Evolutionary conservation across 2,113 vertebrate genomes (phyloP), one percentile per base, ranked within the genome.

Genomic region (Pionites leucogaster): DNA sequence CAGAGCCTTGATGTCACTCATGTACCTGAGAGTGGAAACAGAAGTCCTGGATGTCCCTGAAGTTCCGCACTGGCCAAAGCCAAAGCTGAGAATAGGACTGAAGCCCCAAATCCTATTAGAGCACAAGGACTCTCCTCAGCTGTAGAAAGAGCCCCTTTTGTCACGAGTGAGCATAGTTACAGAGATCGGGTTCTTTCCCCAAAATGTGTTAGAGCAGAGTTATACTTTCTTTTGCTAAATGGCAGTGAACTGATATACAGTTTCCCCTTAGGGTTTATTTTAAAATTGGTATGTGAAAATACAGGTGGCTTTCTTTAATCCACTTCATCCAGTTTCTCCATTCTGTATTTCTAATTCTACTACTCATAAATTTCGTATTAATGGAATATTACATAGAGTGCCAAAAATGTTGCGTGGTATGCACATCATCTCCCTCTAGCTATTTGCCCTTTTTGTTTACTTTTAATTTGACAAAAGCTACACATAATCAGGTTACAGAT

Each of bases 1-100:
- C 82, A 90, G 60, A 75, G 87, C 65, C 39, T 68, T 84, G 78
- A 90, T 79, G 95, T 94, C 93, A 94, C 65, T 84, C 69, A 2
- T 20, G 50, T 59, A 87, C 74, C 78, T 75, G 49, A 90, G 76
- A 86, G 72, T 29, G 60, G 67, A 68, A 77, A 59, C 39, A 46
- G 55, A 82, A 70, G 70, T n/a, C 72, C 85, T 5, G 60, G 53
- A 86, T 1, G 20, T 52, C 93, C 82, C 11, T 81, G 53, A 83
- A 93, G 46, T 7, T 53, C 80, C 70, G 75, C 47, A 50, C 52
- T n/a, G 28, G 41, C 90, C 81, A 88, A 86, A 82, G 50, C 35
- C 37, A 68, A 23, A 62, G 80, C 83, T 89, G 49, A 52, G 82
- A 88, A 72, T 7, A 82, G 44, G 6, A 47, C 59, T 57, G 47